Conservation (phyloP, 2,797 vertebrate genomes). For the Hoplostethus atlanticus region DNA sequence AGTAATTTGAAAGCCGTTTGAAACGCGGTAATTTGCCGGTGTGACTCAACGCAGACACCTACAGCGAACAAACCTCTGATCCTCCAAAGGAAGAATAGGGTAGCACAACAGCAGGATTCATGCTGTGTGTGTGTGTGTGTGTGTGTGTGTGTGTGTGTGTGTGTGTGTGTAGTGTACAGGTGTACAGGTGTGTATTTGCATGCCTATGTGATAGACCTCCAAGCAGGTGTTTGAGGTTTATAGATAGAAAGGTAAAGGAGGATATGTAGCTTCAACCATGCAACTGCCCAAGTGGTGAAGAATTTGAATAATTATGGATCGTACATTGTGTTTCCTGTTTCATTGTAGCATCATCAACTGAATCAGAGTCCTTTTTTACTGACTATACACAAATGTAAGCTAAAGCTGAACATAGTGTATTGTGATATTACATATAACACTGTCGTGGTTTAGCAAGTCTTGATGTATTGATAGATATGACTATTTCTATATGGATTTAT, state of each 20-base stretch:
- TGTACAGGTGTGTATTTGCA: constrained; percentile 5
- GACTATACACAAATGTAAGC: constrained; percentile 4
- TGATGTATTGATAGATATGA: constrained; percentile 10
- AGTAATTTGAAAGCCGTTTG: constrained; percentile 86
- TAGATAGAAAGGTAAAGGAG: constrained; percentile 54
- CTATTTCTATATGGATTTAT: constrained; percentile 25
- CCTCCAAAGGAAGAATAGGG: constrained; percentile 76
- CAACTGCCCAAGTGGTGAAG: not conserved
- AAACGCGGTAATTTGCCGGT: constrained; percentile 87
- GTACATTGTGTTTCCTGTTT: constrained; percentile 27
- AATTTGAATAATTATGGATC: constrained; percentile 23
- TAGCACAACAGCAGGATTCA: constrained; percentile 32
- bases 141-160: constrained; percentile 9
- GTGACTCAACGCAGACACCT: constrained; percentile 88
- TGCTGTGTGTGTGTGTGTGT: constrained; percentile 26
- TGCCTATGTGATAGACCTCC: constrained; percentile 37
- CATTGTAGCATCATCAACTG: not conserved
- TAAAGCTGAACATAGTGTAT: no score
- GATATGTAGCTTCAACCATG: constrained; percentile 43
- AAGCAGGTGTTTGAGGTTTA: constrained; percentile 60
- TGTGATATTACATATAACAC: no score
- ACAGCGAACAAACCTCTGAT: constrained; percentile 84
- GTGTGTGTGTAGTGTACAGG: constrained; percentile 8
- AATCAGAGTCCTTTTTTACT: constrained; percentile 3
- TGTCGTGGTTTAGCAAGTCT: no score